Conservation (phyloP, 2,888 invertebrate genomes). For the Eupithecia vulgata region DNA sequence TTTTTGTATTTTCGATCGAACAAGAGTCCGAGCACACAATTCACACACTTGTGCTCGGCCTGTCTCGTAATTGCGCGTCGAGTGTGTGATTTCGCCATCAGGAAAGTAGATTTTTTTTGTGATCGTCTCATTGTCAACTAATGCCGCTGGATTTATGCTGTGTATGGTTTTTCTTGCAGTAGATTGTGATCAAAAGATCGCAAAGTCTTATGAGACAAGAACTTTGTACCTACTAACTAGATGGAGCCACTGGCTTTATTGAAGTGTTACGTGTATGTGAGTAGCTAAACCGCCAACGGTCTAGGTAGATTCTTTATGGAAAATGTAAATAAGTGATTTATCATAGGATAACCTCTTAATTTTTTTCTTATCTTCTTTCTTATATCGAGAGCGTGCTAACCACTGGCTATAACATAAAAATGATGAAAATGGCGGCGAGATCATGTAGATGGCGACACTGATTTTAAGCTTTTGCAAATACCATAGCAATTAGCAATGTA, state of each 20-base stretch:
- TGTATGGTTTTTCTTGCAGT: not conserved
- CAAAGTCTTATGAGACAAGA: not conserved
- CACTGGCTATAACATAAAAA: not conserved
- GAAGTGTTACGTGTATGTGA: not conserved
- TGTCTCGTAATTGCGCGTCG: too few species aligned
- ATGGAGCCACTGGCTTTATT: not conserved
- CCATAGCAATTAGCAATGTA: not conserved
- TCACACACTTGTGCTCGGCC: too few species aligned
- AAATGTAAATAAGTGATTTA: not conserved
- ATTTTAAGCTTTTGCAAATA: slow-evolving; percentile 1
- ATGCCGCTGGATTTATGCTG: not conserved
- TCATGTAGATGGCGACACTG: not conserved
- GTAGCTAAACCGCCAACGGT: not conserved
- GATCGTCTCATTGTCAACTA: not conserved
- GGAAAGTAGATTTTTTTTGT: not conserved
- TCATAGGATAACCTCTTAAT: not conserved
- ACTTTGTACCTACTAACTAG: not conserved
- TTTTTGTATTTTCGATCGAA: too few species aligned
- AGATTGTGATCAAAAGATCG: not conserved
- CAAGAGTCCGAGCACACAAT: too few species aligned
- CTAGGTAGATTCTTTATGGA: not conserved
- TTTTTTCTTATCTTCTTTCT: too few species aligned
- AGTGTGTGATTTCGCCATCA: too few species aligned
- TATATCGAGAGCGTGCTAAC: not conserved
- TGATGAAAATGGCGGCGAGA: not conserved